Conservation (phyloP, 2,113 vertebrate species). For the Chionomys nivalis region DNA sequence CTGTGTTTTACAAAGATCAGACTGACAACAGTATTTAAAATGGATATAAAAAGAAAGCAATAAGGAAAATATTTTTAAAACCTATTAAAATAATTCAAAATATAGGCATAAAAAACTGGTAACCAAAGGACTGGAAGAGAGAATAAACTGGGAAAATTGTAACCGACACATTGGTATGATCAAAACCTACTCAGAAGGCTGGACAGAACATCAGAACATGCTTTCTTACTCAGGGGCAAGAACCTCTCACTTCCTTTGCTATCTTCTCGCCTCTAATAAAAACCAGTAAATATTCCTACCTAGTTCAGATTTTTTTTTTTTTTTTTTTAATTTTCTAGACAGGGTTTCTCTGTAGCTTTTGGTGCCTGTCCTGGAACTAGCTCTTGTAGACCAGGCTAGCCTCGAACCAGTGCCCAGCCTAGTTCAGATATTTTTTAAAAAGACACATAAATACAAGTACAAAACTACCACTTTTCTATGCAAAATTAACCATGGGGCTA, state of each 20-base stretch:
- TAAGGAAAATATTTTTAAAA: slow-evolving; percentile 31
- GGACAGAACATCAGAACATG: neutral
- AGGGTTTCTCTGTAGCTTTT: too few relatives aligned
- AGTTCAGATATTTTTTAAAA: too few relatives aligned
- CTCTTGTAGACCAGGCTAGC: too few relatives aligned
- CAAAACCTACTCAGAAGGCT: slow-evolving; percentile 20
- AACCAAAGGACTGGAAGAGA: neutral
- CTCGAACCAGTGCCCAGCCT: too few relatives aligned
- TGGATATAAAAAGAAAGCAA: neutral
- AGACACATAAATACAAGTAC: slow-evolving; percentile 8
- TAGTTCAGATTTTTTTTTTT: neutral
- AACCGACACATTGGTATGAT: neutral
- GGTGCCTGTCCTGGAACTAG: too few relatives aligned
- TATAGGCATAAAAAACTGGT: neutral
- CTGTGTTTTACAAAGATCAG: slow-evolving; percentile 22
- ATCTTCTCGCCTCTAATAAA: neutral
- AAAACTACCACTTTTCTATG: slow-evolving; percentile 4
- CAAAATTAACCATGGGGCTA: neutral
- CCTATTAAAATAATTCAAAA: slow-evolving; percentile 49
- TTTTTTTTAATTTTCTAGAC: too few relatives aligned
- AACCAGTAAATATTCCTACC: slow-evolving; percentile 16
- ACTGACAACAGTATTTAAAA: neutral
- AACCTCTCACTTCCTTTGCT: neutral
- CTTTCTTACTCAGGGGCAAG: neutral
- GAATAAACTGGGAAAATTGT: neutral